phyloP scores from a whole-genome alignment of 1,140 invertebrate genomes.

The Pygmarrhopalites habei region DNA sequence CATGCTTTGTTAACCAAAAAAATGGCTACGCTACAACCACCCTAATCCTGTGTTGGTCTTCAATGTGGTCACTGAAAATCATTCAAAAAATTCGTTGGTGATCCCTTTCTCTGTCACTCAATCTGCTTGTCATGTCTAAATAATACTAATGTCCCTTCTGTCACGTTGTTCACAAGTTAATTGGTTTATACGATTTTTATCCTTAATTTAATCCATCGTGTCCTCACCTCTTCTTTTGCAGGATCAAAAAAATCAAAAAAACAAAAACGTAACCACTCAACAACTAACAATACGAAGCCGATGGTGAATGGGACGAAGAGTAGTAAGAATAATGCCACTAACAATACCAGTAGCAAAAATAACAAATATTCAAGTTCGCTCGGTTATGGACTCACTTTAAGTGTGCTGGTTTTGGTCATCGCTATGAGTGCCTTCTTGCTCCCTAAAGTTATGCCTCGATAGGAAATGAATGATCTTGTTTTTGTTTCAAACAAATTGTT shows the following conservation, averaged over 20 bases:
- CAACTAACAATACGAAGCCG: background rate
- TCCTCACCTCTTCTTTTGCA: background rate
- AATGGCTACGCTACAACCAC: background rate
- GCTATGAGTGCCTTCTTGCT: slow-evolving; percentile 3
- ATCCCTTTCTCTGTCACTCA: no score
- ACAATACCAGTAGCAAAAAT: no score
- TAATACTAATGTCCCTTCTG: no score
- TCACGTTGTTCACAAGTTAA: background rate
- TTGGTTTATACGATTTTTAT: slow-evolving; percentile 1
- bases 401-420: background rate
- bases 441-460: background rate
- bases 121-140: no score
- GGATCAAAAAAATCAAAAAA: background rate
- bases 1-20: slow-evolving; percentile 15
- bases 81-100: no score
- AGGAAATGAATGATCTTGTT: no score
- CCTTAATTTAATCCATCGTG: background rate
- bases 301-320: slow-evolving; percentile 1
- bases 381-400: slow-evolving; percentile 15
- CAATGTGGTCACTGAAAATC: no score
- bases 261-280: background rate
- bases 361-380: background rate
- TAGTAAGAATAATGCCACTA: background rate
- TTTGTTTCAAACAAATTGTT: no score
- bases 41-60: background rate